These are phyloP conservation scores for Agraylea sexmaculata DNA, from an alignment of 1,140 invertebrate species.

Conservation along the genomic window DNA sequence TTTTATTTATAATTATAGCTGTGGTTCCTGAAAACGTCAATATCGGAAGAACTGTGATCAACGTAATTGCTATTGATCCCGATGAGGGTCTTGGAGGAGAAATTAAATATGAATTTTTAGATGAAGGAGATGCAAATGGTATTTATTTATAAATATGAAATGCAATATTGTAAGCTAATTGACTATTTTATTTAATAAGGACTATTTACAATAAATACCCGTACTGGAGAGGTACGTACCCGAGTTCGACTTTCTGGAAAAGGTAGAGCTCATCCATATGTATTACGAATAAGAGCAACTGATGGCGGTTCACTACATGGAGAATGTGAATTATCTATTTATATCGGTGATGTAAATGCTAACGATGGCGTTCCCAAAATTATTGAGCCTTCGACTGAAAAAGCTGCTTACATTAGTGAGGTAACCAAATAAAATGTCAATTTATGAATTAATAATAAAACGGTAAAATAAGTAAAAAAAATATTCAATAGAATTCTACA, in stretches of 20 bases:
- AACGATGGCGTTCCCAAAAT: constrained; percentile 75
- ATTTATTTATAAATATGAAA: constrained; percentile 13
- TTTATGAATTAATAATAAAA: constrained; percentile 4
- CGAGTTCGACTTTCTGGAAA: constrained; percentile 56
- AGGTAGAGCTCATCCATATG: constrained; percentile 63
- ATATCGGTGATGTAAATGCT: constrained; percentile 68
- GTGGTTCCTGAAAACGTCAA: constrained; percentile 66
- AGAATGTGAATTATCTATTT: constrained; percentile 52
- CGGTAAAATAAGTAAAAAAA: not conserved
- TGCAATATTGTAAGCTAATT: too few relatives aligned
- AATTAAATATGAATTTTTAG: constrained; percentile 55
- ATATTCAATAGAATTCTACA: constrained; percentile 47
- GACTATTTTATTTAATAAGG: constrained; percentile 24
- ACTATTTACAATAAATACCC: constrained; percentile 52
- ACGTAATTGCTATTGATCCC: constrained; percentile 68
- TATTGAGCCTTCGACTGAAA: constrained; percentile 55
- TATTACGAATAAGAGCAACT: constrained; percentile 52
- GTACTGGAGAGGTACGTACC: constrained; percentile 57
- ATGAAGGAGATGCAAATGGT: constrained; percentile 60
- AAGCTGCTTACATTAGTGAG: constrained; percentile 59
- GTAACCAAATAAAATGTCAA: constrained; percentile 25
- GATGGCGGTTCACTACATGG: constrained; percentile 57
- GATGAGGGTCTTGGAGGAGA: constrained; percentile 58
- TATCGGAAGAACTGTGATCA: constrained; percentile 50
- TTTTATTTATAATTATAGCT: constrained; percentile 25